Conservation (phyloP, 2,113 vertebrate species). For the Carassius auratus region DNA sequence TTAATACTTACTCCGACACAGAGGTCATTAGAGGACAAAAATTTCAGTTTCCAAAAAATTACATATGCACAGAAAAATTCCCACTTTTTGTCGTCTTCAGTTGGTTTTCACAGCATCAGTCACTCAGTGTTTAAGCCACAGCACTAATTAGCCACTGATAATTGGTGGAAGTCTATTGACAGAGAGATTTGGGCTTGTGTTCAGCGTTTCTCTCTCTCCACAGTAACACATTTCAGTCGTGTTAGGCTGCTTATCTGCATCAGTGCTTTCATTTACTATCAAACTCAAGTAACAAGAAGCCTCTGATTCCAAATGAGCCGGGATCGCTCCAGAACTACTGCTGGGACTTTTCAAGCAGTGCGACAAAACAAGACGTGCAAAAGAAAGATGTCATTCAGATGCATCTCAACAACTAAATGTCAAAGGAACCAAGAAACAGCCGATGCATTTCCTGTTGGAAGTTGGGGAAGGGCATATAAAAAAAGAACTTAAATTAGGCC, state of each 20-base stretch:
- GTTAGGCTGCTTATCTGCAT: conserved; percentile 53
- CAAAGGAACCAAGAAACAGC: neutral
- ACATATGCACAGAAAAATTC: too few species aligned
- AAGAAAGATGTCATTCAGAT: neutral
- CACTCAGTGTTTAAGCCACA: conserved; percentile 50
- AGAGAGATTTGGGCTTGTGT: conserved; percentile 44
- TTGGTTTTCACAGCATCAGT: neutral
- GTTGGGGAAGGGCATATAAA: neutral
- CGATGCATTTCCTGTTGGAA: neutral
- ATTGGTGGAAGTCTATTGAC: conserved; percentile 55
- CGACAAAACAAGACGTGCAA: neutral
- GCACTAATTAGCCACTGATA: conserved; percentile 52
- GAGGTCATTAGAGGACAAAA: neutral
- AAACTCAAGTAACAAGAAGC: conserved; percentile 32
- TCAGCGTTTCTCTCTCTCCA: conserved; percentile 29
- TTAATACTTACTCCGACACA: neutral
- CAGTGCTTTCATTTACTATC: conserved; percentile 49
- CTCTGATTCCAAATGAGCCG: conserved; percentile 26
- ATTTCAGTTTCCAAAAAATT: neutral
- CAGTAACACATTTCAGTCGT: conserved; percentile 47
- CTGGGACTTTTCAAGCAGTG: neutral
- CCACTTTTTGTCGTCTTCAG: too few species aligned
- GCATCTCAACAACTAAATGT: neutral
- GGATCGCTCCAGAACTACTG: conserved; percentile 11
- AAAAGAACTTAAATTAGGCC: neutral